phyloP scores from a whole-genome alignment of 2,113 vertebrate species.

The Anas platyrhynchos region DNA sequence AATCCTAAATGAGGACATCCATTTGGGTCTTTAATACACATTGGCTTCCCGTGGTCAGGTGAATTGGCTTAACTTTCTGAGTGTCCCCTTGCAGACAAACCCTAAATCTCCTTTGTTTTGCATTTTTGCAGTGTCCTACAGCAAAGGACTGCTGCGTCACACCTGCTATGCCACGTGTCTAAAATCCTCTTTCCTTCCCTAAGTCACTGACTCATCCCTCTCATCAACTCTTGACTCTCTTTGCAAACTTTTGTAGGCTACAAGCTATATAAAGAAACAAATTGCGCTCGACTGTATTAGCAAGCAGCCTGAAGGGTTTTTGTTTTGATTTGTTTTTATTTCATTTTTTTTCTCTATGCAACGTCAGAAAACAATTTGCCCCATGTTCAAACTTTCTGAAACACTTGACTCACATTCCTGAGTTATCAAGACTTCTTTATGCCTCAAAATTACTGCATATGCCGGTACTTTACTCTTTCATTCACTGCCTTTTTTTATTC shows the following conservation, averaged over 20 bases:
- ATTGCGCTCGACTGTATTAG: not conserved
- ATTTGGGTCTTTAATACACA: not conserved
- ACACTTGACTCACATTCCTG: not conserved
- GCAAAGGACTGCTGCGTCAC: not conserved
- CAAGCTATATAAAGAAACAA: slow-evolving; percentile 54
- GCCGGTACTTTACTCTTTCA: not conserved
- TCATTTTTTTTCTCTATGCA: not conserved
- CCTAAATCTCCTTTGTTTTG: not conserved
- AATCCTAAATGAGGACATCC: not conserved
- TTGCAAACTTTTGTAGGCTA: slow-evolving; percentile 35
- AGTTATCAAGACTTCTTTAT: not conserved
- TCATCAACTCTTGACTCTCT: not conserved
- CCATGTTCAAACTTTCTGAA: not conserved
- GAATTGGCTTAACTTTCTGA: not conserved
- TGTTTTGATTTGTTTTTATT: not conserved
- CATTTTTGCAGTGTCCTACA: not conserved
- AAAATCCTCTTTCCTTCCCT: slow-evolving; percentile 38
- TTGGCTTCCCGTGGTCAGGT: not conserved
- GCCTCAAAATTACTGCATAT: not conserved
- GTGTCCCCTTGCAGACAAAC: not conserved
- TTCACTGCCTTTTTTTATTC: slow-evolving; percentile 21
- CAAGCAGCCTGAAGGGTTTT: not conserved
- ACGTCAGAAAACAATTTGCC: not conserved
- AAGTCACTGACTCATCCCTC: slow-evolving; percentile 56
- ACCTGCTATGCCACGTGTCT: not conserved